phyloP scores from a whole-genome alignment of 2,888 invertebrate species.

The Eupithecia dodoneata region DNA sequence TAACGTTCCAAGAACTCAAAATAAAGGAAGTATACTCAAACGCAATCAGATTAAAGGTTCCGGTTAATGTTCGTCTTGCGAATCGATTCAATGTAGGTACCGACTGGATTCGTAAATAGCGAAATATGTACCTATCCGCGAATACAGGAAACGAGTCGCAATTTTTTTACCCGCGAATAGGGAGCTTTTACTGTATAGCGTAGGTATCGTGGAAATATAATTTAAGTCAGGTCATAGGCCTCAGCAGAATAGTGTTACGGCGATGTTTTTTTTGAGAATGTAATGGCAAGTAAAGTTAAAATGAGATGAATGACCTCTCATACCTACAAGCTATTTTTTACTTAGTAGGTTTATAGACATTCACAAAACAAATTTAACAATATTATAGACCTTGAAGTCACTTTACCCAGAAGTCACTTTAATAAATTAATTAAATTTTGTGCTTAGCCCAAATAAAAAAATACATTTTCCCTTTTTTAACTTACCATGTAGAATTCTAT shows the following conservation, averaged over 20 bases:
- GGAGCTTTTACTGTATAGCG: neutral
- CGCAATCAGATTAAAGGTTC: too few species aligned
- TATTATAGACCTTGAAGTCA: neutral
- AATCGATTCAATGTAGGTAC: too few species aligned
- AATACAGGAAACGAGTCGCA: too few species aligned
- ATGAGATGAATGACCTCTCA: neutral
- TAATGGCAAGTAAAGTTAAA: neutral
- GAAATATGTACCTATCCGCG: too few species aligned
- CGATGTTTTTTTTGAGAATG: neutral
- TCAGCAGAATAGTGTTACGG: neutral
- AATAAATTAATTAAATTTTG: slow-evolving; percentile 3
- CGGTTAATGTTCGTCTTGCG: too few species aligned
- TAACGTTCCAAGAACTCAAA: too few species aligned
- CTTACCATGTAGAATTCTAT: neutral
- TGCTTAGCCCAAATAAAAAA: slow-evolving; percentile 18
- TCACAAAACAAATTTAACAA: neutral
- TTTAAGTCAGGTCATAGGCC: neutral
- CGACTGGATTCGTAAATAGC: too few species aligned
- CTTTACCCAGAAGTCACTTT: neutral
- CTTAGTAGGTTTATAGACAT: neutral
- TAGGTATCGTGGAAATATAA: neutral
- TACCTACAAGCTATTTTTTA: neutral
- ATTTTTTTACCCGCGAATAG: too few species aligned
- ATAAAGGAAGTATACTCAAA: too few species aligned
- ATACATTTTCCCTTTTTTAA: slow-evolving; percentile 6